Evolutionary conservation across 2,113 vertebrate genomes (phyloP).

Genomic region (Festucalex cinctus): DNA sequence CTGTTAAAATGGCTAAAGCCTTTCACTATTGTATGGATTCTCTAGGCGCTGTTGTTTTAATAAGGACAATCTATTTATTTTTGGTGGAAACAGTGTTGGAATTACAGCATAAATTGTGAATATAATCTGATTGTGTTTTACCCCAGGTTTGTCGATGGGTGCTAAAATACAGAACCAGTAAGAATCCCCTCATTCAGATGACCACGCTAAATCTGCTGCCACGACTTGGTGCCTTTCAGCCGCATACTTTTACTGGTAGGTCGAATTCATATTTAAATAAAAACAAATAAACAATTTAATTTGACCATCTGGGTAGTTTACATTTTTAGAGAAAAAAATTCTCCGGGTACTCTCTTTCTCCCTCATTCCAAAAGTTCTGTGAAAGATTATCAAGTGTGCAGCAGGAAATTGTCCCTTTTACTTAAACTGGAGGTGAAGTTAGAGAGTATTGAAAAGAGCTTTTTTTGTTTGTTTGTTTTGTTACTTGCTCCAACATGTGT

Average conservation of each 20-base stretch:
- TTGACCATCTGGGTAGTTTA: background rate
- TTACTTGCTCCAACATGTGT: too few relatives aligned
- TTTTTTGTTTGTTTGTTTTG: too few relatives aligned
- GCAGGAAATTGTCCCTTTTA: too few relatives aligned
- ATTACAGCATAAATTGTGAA: constrained; percentile 69
- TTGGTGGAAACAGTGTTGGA: constrained; percentile 51
- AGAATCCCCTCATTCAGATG: constrained; percentile 97
- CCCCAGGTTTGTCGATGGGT: constrained; percentile 95
- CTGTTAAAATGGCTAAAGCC: too few relatives aligned
- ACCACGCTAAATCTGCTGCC: constrained; percentile 92
- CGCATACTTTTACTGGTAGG: constrained; percentile 89
- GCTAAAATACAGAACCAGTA: constrained; percentile 91
- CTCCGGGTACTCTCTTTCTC: too few relatives aligned
- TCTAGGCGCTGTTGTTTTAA: background rate
- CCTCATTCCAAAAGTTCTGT: too few relatives aligned
- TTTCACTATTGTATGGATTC: background rate
- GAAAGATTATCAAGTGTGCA: too few relatives aligned
- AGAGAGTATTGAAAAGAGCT: too few relatives aligned
- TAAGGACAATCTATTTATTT: background rate
- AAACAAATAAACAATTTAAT: background rate
- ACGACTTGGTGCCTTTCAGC: constrained; percentile 91
- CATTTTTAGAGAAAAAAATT: too few relatives aligned
- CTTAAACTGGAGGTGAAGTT: too few relatives aligned
- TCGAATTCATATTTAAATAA: background rate
- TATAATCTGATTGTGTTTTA: constrained; percentile 14